phyloP scores from a whole-genome alignment of 2,113 vertebrate species.

The Phyllostomus discolor region DNA sequence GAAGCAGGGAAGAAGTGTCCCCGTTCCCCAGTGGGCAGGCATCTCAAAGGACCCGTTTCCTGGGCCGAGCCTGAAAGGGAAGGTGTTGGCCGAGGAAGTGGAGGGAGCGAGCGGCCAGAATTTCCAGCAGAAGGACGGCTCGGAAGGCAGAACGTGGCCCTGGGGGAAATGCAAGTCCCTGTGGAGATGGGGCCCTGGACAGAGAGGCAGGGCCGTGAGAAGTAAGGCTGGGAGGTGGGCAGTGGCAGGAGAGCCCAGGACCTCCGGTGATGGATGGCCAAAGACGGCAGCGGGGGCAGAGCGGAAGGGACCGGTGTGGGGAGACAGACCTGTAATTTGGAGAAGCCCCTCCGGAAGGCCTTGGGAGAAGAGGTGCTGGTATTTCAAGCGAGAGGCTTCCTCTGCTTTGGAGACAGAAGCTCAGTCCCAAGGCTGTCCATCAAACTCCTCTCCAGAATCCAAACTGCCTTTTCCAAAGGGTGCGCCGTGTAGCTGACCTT shows the following conservation, averaged over 20 bases:
- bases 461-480: background rate
- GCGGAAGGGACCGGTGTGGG: background rate
- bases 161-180: background rate
- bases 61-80: background rate
- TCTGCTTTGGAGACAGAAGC: background rate
- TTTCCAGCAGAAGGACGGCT: background rate
- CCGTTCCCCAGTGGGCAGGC: too few relatives aligned
- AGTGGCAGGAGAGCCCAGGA: background rate
- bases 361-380: background rate
- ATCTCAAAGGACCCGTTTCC: background rate
- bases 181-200: too few relatives aligned
- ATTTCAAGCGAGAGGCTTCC: background rate
- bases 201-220: background rate
- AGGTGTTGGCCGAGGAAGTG: background rate
- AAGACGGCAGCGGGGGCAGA: background rate
- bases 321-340: background rate
- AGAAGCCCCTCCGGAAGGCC: background rate
- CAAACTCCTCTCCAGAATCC: background rate
- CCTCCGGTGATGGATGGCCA: background rate
- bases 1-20: background rate
- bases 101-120: background rate
- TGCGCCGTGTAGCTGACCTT: constrained; percentile 40
- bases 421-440: background rate
- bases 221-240: background rate
- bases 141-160: background rate